Conservation (phyloP, 2,797 vertebrate genomes). For the Hephaestus fuliginosus region DNA sequence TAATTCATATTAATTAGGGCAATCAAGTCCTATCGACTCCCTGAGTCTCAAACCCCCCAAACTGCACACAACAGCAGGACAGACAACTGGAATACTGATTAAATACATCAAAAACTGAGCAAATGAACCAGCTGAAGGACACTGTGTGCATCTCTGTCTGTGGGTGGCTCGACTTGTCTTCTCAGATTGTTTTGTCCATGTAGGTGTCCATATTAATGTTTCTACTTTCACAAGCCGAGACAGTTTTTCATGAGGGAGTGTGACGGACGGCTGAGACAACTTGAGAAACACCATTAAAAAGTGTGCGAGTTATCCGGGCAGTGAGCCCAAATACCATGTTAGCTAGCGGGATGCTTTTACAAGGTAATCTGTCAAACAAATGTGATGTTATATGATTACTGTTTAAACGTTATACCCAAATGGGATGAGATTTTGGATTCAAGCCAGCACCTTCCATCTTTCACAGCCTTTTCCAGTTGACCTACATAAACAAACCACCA, state of each 20-base stretch:
- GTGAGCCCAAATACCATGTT: constrained; percentile 35
- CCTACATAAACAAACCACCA: constrained; percentile 17
- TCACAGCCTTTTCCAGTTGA: neutral
- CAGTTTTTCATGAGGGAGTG: constrained; percentile 33
- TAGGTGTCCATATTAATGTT: neutral
- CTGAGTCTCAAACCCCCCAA: constrained; percentile 32
- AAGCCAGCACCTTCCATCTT: constrained; percentile 21
- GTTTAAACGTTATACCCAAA: constrained; percentile 28
- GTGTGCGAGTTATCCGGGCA: constrained; percentile 40
- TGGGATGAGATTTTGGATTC: constrained; percentile 34
- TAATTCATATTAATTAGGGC: constrained; percentile 55
- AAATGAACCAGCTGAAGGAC: constrained; percentile 41
- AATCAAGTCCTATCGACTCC: constrained; percentile 27
- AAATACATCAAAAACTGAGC: constrained; percentile 28
- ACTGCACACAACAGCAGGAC: constrained; percentile 34
- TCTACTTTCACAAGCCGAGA: constrained; percentile 10
- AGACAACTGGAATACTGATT: constrained; percentile 49
- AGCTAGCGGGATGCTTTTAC: constrained; percentile 20
- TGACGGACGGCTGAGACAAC: constrained; percentile 34
- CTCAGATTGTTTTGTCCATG: constrained; percentile 1
- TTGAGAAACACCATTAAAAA: constrained; percentile 34
- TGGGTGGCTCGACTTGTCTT: constrained; percentile 16
- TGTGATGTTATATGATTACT: constrained; percentile 43
- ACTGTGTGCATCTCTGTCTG: constrained; percentile 17
- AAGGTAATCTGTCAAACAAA: constrained; percentile 41